Evolutionary conservation across 2,113 vertebrate species (phyloP), one percentile per base, ranked within the genome.

Genomic region (Petrocephalus zakoni): DNA sequence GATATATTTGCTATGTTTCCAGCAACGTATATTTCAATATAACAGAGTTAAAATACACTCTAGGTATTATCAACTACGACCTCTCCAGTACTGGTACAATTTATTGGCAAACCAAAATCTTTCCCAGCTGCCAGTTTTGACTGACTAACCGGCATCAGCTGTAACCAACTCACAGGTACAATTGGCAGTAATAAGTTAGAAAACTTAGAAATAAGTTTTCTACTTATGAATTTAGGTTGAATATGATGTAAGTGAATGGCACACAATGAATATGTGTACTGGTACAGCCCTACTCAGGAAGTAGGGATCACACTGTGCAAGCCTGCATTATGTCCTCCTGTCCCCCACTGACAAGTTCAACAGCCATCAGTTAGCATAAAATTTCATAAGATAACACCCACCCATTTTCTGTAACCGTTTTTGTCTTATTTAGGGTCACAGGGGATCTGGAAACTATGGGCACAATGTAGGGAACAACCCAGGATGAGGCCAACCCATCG

Each of bases 401-500:
- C 11, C 10, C n/a, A 68, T 68, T 29, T 29, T 68, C 61, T 29
- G 10, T 29, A 68, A 68, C 61, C 58, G 7, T 25, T 25, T 64
- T 25, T 64, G 61, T 64, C n/a, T 9, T 64, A 29, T 29, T 64
- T n/a, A 68, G 61, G n/a, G n/a, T 68, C 9, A 1, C 61, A 68
- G 61, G 0, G n/a, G 61, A 2, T 68, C 61, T 10, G 11, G 61
- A 68, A n/a, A 9, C 61, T 68, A n/a, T 29, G 61, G n/a, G n/a
- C 10, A 0, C 61, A 68, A 68, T 3, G n/a, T n/a, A 29, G 10
- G 61, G n/a, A 68, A 68, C 61, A 68, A 29, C n/a, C n/a, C 55
- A 87, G n/a, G 86, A 82, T 25, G 55, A 34, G n/a, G n/a, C 61
- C n/a, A 29, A 68, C 61, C 61, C 87, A 89, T 90, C 87, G 37